Evolutionary conservation across 2,797 vertebrate species (phyloP).

Genomic region (Hydrolagus colliei): DNA sequence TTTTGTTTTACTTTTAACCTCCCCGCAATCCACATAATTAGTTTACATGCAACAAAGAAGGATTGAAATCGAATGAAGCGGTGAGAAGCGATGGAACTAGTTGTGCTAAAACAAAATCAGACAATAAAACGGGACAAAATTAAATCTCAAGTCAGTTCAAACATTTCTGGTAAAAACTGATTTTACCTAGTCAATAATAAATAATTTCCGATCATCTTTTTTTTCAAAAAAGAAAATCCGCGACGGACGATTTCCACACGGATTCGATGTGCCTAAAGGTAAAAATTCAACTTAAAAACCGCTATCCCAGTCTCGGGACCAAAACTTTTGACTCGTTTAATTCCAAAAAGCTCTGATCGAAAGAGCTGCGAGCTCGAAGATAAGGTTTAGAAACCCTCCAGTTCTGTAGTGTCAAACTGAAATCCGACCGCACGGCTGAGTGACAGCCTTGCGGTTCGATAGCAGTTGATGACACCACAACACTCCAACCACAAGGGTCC

Average conservation of each 20-base stretch:
- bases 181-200: background rate
- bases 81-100: no score
- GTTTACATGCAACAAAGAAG: background rate
- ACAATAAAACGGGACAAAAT: background rate
- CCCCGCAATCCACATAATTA: no score
- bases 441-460: no score
- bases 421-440: no score
- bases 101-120: background rate
- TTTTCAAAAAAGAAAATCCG: background rate
- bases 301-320: no score
- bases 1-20: background rate
- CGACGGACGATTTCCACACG: background rate
- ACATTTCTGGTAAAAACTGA: background rate
- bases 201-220: background rate
- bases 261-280: background rate
- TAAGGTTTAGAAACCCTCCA: background rate
- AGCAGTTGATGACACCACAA: no score
- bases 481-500: no score
- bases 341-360: slow-evolving; percentile 10
- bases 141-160: background rate
- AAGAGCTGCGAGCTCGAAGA: background rate
- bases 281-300: slow-evolving; percentile 7
- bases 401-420: background rate
- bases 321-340: background rate
- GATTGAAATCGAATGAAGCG: background rate